Evolutionary conservation across 2,113 vertebrate genomes (phyloP).

Genomic region (Halcyon malimbica): DNA sequence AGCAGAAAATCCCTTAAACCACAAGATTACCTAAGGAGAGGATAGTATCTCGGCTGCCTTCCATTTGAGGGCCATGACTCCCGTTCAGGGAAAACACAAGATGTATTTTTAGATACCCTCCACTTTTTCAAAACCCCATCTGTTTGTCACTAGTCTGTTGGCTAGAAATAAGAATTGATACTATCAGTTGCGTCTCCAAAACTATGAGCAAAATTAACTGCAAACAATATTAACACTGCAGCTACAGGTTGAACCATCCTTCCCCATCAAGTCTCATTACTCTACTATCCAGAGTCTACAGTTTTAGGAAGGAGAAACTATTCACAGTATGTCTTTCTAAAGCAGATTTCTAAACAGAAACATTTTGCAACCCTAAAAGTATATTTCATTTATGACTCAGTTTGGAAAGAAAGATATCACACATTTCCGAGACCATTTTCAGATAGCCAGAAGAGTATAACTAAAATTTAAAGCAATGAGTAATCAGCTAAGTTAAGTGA

Average conservation of each 20-base stretch:
- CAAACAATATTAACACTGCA: background rate
- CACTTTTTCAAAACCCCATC: background rate
- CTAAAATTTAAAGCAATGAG: background rate
- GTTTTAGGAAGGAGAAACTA: background rate
- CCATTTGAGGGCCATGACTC: background rate
- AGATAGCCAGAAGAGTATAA: background rate
- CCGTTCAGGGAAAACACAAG: background rate
- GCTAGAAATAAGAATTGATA: background rate
- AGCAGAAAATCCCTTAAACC: background rate
- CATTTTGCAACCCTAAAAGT: background rate
- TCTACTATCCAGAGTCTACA: accelerated
- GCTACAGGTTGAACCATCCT: background rate
- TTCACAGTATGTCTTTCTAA: background rate
- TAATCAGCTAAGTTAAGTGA: background rate
- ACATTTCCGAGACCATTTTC: background rate
- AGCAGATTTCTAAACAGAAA: background rate
- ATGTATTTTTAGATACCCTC: background rate
- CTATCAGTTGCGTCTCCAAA: background rate
- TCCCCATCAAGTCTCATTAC: background rate
- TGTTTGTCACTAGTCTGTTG: background rate
- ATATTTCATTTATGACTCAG: background rate
- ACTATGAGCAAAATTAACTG: background rate
- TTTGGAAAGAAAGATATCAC: background rate
- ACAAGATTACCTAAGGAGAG: accelerated
- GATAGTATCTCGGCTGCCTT: background rate